A percentile compares a stretch with the other conserved stretches of the same genome.
phyloP scores from a whole-genome alignment of 2,113 vertebrate genomes.

The Limanda limanda region DNA sequence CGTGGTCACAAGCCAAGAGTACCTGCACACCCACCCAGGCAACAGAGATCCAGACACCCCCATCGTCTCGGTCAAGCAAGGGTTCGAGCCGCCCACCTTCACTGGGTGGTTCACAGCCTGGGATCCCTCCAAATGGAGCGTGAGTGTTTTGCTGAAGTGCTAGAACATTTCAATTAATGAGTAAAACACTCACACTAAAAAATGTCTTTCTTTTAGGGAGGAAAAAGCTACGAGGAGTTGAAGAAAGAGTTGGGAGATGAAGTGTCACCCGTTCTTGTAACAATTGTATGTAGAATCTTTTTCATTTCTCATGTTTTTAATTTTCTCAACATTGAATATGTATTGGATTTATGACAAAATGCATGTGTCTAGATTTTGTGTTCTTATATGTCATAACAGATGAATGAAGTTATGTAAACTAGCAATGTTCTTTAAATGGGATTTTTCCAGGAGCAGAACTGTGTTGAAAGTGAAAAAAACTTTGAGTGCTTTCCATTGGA shows the following conservation, averaged over 20 bases:
- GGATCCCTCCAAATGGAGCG: conserved; percentile 89
- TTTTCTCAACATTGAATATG: neutral
- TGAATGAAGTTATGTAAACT: neutral
- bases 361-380: neutral
- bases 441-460: conserved; percentile 54
- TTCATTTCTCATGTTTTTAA: neutral
- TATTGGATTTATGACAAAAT: neutral
- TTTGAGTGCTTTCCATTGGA: conserved; percentile 75
- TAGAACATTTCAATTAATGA: neutral
- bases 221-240: conserved; percentile 89
- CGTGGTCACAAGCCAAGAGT: conserved; percentile 83
- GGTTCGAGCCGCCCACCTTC: conserved; percentile 90
- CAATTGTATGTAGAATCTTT: conserved; percentile 68
- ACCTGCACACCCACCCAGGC: conserved; percentile 87
- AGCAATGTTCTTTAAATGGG: neutral
- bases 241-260: conserved; percentile 86
- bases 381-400: neutral
- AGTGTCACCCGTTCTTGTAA: conserved; percentile 60
- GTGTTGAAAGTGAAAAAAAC: conserved; percentile 9
- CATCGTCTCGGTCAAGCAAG: conserved; percentile 87
- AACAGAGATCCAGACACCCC: conserved; percentile 85
- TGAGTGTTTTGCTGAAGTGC: conserved; percentile 68
- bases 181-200: neutral
- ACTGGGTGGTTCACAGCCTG: conserved; percentile 93
- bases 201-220: conserved; percentile 78